Evolutionary conservation across 2,888 invertebrate genomes (phyloP), one percentile per base, ranked within the genome.

Genomic region (Helicoverpa assulta): DNA sequence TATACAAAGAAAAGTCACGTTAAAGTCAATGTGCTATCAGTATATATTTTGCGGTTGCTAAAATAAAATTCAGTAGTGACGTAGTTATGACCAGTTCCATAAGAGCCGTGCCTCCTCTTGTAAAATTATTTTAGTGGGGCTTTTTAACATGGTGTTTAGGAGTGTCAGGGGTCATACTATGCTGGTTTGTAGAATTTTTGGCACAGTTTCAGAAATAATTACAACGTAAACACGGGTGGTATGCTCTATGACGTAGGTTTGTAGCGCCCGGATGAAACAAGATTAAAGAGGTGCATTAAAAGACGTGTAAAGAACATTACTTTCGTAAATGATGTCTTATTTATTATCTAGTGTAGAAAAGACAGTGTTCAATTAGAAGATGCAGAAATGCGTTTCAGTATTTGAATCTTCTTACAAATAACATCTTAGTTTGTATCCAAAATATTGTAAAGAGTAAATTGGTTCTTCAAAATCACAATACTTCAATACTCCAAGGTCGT

Each of bases 161-260:
- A 73, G 54, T 26, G 18, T 29, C 18, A 29, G 40, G 21, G 67
- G 19, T 76, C 78, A 51, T 51, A 4, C 8, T 63, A 73, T 16
- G 54, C 10, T 60, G 78, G 76, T 63, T 33, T 47, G 53, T 57
- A 78, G n/a, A 67, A 57, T 69, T 79, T 79, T 69, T 77, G 76
- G 79, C 76, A 77, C 69, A n/a, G 75, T 14, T 74, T 66, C 76
- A 74, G 55, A 58, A 78, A 50, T 18, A 59, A 53, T 60, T 47
- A 73, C 62, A 73, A 63, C n/a, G 76, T 76, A 78, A 78, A 73
- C 73, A 78, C n/a, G 14, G 37, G 51, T 53, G 78, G 67, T 64
- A 76, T 78, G 56, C 47, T 55, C 50, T 37, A 29, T 66, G 76
- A 78, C 76, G 79, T 70, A 55, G 62, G 59, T 60, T 59, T 10